Percentiles rank a stretch among this genome's conserved stretches.
phyloP scores from a whole-genome alignment of 1,140 invertebrate species.

The Melipona quadrifasciata region DNA sequence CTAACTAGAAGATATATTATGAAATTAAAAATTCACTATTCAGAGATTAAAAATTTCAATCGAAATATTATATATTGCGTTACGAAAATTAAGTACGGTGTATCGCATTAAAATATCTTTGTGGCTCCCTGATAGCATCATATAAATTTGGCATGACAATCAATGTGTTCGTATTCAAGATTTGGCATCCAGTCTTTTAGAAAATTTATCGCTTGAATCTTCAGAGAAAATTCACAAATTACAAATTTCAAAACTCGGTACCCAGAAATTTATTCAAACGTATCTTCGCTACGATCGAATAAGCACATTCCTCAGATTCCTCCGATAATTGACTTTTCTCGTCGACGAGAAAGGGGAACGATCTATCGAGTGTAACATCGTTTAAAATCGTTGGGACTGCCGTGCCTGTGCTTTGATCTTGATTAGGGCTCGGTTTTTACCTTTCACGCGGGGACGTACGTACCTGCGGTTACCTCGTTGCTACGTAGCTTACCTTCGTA shows the following conservation, averaged over 20 bases:
- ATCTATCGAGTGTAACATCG: not conserved
- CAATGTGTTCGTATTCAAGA: not conserved
- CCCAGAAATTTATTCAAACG: not conserved
- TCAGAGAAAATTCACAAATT: no score
- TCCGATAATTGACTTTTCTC: not conserved
- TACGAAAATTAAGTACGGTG: no score
- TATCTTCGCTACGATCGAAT: not conserved
- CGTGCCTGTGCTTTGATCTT: not conserved
- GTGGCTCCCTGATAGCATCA: no score
- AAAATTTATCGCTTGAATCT: not conserved
- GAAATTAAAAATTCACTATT: no score
- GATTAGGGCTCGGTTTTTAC: slow-evolving; percentile 31
- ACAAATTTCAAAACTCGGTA: no score
- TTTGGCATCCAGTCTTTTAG: not conserved
- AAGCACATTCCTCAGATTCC: not conserved
- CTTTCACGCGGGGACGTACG: slow-evolving; percentile 1
- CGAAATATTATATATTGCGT: no score
- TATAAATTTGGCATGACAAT: no score
- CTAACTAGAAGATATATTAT: no score
- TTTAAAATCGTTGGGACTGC: not conserved
- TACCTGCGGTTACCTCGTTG: slow-evolving; percentile 19
- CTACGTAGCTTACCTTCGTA: slow-evolving; percentile 27
- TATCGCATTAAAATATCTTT: no score
- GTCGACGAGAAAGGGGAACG: not conserved
- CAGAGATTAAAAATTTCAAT: no score